Evolutionary conservation across 2,888 invertebrate genomes (phyloP), one percentile per base, ranked within the genome.

Genomic region (Dynastes tityus): DNA sequence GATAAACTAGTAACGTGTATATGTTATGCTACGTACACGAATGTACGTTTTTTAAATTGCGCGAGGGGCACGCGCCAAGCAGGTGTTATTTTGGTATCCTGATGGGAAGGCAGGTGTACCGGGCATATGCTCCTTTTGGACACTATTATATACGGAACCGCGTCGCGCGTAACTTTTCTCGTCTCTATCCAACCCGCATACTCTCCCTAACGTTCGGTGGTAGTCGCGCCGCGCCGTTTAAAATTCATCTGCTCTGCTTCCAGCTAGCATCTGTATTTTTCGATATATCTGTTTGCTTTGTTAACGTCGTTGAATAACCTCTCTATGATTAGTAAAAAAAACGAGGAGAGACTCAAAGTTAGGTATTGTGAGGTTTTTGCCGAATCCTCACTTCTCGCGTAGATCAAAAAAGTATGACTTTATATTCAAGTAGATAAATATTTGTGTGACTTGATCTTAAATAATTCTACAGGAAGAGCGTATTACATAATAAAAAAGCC

Each of bases 91-190:
- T 82, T 63, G 79, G 80, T 82, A 79, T 79, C 82, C 82, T 83
- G 82, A 82, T 81, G 73, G 49, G 73, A 80, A 83, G 85, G 86
- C 86, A 87, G 87, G 86, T 87, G 86, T 83, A 86, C 82, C 83
- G 81, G 86, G 84, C 87, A 87, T 86, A 87, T 87, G 87, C 86
- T 85, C 82, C 80, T 79, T 67, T 67, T 45, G 73, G 73, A 74
- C 61, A 45, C 73, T 74, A 74, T 74, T 61, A 74, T 55, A 55
- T 74, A 74, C 73, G 70, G 67, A 81, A 77, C 77, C 68, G 77
- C 68, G 58, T 37, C 77, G 67, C 67, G 61, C 61, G 61, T 61
- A 74, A 45, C 61, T 74, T 61, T 51, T 61, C 68, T 68, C 73
- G 61, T 74, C 73, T 74, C 73, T 74, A 74, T 73, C 73, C 40